phyloP scores from a whole-genome alignment of 2,888 invertebrate species.

The Drosophila gaucha region DNA sequence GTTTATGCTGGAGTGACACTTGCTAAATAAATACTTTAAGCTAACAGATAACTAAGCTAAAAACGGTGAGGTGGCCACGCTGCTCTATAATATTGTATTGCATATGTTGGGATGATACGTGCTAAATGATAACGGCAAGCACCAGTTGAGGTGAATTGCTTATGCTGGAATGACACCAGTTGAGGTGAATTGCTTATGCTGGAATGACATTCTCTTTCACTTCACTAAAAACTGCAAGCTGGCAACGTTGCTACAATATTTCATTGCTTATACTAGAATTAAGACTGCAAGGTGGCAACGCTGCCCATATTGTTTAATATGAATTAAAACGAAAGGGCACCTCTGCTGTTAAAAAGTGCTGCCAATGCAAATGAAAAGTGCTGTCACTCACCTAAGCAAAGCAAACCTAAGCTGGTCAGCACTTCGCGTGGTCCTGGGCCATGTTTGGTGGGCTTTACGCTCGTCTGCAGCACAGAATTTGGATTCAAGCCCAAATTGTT shows the following conservation, averaged over 20 bases:
- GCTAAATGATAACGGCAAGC: no score
- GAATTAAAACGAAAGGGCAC: neutral
- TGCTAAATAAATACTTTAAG: neutral
- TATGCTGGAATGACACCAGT: neutral
- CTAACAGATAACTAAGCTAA: neutral
- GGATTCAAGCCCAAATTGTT: conserved; percentile 45
- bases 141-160: neutral
- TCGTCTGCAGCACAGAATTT: conserved; percentile 55
- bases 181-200: neutral
- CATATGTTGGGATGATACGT: neutral
- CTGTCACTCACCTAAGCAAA: conserved; percentile 87
- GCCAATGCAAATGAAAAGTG: neutral
- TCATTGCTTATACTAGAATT: neutral
- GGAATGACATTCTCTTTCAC: neutral
- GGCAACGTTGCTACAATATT: no score
- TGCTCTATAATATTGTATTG: neutral
- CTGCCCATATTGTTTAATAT: neutral
- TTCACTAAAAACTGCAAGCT: neutral
- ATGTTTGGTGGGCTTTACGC: conserved; percentile 78
- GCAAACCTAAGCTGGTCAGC: conserved; percentile 92
- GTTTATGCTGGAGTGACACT: neutral
- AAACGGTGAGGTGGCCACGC: no score
- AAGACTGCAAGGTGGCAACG: neutral
- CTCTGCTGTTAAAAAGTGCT: neutral
- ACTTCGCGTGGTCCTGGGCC: conserved; percentile 90